phyloP scores from a whole-genome alignment of 2,113 vertebrate species.

The Onychorhynchus coronatus region DNA sequence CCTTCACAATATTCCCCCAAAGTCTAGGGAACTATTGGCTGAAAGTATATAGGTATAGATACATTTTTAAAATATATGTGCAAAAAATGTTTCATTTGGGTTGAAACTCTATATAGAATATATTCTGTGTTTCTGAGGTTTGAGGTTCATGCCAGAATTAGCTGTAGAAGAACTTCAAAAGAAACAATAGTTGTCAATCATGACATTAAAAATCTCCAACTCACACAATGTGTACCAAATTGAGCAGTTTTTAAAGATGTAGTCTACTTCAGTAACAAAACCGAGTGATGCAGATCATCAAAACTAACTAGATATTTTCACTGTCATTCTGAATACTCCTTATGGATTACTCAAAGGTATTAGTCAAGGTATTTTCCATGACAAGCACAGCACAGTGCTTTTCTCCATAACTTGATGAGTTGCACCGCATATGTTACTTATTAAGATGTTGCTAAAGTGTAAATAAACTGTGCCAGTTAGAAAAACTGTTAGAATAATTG shows the following conservation, averaged over 20 bases:
- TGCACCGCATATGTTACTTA: not conserved
- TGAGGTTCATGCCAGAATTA: not conserved
- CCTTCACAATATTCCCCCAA: not conserved
- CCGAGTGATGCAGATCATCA: rapidly evolving
- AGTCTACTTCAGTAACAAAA: not conserved
- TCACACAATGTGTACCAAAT: not conserved
- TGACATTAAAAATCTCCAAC: not conserved
- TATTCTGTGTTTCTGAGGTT: not conserved
- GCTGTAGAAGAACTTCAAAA: not conserved
- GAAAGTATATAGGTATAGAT: not conserved
- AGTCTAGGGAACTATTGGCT: not conserved
- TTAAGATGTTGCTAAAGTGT: not conserved
- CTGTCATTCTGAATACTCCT: not conserved
- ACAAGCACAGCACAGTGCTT: rapidly evolving
- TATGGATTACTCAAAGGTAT: not conserved
- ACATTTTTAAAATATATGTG: not conserved
- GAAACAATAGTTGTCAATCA: not conserved
- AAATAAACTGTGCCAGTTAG: not conserved
- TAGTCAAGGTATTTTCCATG: not conserved
- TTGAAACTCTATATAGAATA: not conserved
- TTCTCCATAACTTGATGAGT: not conserved
- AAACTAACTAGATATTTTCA: not conserved
- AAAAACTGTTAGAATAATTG: not conserved
- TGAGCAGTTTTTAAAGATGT: not conserved
- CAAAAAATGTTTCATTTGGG: not conserved